These are phyloP conservation scores for Molorchus minor DNA, from an alignment of 2,888 invertebrate genomes.

Conservation along the genomic window DNA sequence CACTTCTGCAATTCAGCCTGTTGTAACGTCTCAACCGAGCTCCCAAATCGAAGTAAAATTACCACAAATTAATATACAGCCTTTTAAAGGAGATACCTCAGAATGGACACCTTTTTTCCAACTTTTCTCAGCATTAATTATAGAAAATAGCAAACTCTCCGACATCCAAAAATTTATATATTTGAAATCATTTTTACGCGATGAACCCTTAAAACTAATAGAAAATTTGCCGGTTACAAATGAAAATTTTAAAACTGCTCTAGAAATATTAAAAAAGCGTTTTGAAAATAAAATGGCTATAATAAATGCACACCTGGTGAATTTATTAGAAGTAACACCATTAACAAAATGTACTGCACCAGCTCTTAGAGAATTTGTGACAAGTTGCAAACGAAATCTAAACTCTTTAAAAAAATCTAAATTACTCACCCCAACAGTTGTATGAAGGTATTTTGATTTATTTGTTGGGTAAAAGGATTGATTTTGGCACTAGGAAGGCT, in stretches of 20 bases:
- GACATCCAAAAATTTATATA: conserved; percentile 1
- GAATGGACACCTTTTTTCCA: too few species aligned
- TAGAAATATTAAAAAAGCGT: background rate
- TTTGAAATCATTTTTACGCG: background rate
- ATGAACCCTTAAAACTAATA: background rate
- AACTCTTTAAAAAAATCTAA: background rate
- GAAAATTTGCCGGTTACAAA: conserved; percentile 1
- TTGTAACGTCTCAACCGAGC: too few species aligned
- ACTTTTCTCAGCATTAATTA: too few species aligned
- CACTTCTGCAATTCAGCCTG: too few species aligned
- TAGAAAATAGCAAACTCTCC: too few species aligned
- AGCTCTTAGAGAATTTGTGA: background rate
- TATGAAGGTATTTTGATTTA: background rate
- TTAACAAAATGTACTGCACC: conserved; percentile 2
- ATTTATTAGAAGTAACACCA: background rate
- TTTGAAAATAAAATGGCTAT: background rate
- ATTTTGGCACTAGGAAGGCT: background rate
- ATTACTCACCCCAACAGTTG: background rate
- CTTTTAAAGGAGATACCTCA: too few species aligned
- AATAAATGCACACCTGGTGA: background rate
- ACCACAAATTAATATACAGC: too few species aligned
- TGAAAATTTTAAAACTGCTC: background rate
- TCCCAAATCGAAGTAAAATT: too few species aligned
- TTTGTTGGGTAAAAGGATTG: background rate
- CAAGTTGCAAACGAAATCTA: background rate